These are phyloP conservation scores for Oikopleura vanhoeffeni DNA, from an alignment of 23 tunicate species.

Conservation along the genomic window DNA sequence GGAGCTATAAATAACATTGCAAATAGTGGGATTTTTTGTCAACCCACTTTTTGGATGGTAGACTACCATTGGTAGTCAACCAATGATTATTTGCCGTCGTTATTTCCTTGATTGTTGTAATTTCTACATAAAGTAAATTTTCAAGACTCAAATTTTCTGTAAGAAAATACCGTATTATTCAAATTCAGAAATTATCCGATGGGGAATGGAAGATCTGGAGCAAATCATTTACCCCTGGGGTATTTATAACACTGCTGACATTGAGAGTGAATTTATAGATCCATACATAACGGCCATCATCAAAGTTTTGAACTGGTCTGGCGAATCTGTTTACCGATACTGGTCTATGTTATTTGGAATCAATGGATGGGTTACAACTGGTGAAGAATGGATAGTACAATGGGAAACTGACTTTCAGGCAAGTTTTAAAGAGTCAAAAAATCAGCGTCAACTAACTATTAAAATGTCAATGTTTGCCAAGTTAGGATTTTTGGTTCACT, in stretches of 20 bases:
- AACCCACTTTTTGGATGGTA: too few relatives aligned
- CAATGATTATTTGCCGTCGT: too few relatives aligned
- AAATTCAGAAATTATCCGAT: not conserved
- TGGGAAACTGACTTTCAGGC: slow-evolving; percentile 13
- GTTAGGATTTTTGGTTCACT: not conserved
- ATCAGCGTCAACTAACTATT: not conserved
- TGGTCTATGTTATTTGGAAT: not conserved
- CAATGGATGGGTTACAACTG: not conserved
- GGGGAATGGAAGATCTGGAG: not conserved
- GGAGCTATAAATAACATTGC: too few relatives aligned
- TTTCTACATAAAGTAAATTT: too few relatives aligned
- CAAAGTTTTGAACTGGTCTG: not conserved
- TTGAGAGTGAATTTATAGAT: not conserved
- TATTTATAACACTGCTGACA: not conserved
- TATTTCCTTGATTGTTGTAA: too few relatives aligned
- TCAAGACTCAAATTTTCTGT: too few relatives aligned
- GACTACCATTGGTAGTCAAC: too few relatives aligned
- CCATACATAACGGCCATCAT: not conserved
- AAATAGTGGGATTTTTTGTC: too few relatives aligned
- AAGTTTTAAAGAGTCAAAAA: not conserved
- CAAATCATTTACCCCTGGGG: not conserved
- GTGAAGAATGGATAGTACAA: not conserved
- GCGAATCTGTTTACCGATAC: not conserved
- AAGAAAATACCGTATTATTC: too few relatives aligned
- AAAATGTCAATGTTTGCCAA: not conserved